phyloP scores from a whole-genome alignment of 37 sponge, comb jelly and placozoan genomes.

The Corticium candelabrum region DNA sequence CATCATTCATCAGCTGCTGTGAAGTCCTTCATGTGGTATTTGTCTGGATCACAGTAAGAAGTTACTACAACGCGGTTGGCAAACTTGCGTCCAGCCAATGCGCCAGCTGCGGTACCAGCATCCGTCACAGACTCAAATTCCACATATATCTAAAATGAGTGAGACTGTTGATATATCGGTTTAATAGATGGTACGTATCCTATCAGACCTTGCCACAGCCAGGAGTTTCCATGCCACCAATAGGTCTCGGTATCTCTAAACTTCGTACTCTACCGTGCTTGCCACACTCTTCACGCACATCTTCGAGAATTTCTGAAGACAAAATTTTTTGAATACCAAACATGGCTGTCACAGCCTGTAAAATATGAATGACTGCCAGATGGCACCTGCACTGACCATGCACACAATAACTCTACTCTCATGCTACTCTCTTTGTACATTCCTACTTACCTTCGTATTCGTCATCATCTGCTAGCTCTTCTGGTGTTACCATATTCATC shows the following conservation, averaged over 20 bases:
- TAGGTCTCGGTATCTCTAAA: conserved; percentile 86
- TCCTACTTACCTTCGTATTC: conserved; percentile 78
- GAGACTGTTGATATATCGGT: not conserved
- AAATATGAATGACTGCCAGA: too few relatives aligned
- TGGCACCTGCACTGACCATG: not conserved
- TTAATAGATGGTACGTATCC: not conserved
- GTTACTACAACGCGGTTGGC: conserved; percentile 95
- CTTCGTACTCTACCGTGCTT: conserved; percentile 74
- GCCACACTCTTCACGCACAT: conserved; percentile 90
- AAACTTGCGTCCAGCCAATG: conserved; percentile 96
- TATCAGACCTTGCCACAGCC: conserved; percentile 90
- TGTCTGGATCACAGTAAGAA: conserved; percentile 74
- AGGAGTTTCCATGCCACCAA: conserved; percentile 66
- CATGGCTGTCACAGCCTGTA: not conserved
- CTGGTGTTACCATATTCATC: conserved; percentile 94
- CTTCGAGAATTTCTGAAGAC: conserved; percentile 82
- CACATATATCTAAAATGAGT: conserved; percentile 62
- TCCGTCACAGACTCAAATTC: conserved; percentile 67
- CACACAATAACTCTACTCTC: not conserved
- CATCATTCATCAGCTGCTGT: too few relatives aligned
- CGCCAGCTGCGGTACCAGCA: conserved; percentile 48
- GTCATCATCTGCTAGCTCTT: conserved; percentile 93
- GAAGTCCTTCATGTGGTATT: conserved; percentile 76
- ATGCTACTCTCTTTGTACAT: not conserved
- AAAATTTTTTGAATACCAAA: too few relatives aligned